Evolutionary conservation across 2,113 vertebrate genomes (phyloP), one percentile per base, ranked within the genome.

Genomic region (Climacteris rufus): DNA sequence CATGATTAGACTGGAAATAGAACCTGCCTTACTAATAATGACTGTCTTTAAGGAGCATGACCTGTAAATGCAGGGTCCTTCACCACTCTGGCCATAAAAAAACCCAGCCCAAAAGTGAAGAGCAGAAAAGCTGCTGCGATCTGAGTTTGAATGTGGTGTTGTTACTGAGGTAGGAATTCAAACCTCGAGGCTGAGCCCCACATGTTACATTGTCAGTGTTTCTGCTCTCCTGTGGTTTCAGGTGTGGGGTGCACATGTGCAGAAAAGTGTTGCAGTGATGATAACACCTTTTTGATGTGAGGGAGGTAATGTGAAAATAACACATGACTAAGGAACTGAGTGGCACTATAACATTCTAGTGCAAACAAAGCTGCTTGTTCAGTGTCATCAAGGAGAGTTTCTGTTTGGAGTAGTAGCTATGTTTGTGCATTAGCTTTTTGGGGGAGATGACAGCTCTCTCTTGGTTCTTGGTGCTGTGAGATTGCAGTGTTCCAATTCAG

Each of bases 1-100:
- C 65, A 20, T 0, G 86, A 90, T 96, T 96, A 97, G 78, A 49
- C 83, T 93, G 52, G 75, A 96, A 96, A 96, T 94, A 96, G 94
- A 95, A 96, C 60, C 44, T 90, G 54, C 39, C 35, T 79, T 54
- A 31, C 83, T 94, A 94, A 86, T 69, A 59, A 93, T 40, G 56
- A 53, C 65, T 75, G 86, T 25, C 56, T 75, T 90, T 78, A 95
- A 92, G 56, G 8, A 84, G 68, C 60, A 20, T 81, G 76, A 90
- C 80, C 88, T 80, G 21, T 30, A 71, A 77, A 93, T 40, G 44
- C 72, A 72, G n/a, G 10, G n/a, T 56, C 13, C 35, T 81, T 90
- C 17, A 59, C 14, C 15, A 37, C 25, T 18, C 31, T 59, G 68
- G 42, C 25, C 13, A 42, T 50, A 63, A 71, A 37, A 39, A 7